Conservation (phyloP, 2,113 vertebrate species). For the Oryzias celebensis region DNA sequence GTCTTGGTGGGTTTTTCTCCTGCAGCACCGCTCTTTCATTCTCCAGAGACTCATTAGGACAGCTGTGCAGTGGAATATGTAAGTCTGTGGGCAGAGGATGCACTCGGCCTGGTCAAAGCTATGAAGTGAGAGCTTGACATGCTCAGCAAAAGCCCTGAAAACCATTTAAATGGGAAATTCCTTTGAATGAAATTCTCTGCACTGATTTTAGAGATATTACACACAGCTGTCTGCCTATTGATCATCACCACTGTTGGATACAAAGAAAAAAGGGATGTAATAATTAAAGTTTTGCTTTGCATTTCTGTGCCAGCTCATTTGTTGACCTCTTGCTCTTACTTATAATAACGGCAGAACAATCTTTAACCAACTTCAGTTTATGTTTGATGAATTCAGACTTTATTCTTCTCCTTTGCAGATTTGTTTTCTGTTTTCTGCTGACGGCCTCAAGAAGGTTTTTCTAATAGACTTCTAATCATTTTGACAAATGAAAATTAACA, state of each 20-base stretch:
- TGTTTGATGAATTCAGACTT: neutral
- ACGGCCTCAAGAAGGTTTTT: constrained; percentile 11
- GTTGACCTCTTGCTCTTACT: no score
- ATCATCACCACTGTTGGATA: neutral
- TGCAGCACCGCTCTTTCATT: constrained; percentile 59
- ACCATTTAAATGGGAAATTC: constrained; percentile 17
- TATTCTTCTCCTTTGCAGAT: neutral
- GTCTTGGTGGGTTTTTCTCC: constrained; percentile 59
- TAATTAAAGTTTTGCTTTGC: neutral
- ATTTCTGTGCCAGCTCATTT: no score
- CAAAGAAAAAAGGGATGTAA: neutral
- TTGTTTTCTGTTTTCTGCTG: neutral
- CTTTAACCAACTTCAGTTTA: no score
- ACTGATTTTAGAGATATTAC: neutral
- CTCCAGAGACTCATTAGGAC: constrained; percentile 72
- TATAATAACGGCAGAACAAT: no score
- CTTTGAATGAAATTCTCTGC: constrained; percentile 5
- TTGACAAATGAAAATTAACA: constrained; percentile 14
- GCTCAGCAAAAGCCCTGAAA: constrained; percentile 41
- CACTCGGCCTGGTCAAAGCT: constrained; percentile 51
- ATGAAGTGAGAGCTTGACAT: constrained; percentile 44
- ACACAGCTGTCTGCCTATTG: neutral
- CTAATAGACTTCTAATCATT: constrained; percentile 30
- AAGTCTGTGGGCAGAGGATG: constrained; percentile 40
- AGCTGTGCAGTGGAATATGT: constrained; percentile 31